These are phyloP conservation scores for Synergus japonicus DNA, from an alignment of 2,888 invertebrate genomes.

Conservation along the genomic window DNA sequence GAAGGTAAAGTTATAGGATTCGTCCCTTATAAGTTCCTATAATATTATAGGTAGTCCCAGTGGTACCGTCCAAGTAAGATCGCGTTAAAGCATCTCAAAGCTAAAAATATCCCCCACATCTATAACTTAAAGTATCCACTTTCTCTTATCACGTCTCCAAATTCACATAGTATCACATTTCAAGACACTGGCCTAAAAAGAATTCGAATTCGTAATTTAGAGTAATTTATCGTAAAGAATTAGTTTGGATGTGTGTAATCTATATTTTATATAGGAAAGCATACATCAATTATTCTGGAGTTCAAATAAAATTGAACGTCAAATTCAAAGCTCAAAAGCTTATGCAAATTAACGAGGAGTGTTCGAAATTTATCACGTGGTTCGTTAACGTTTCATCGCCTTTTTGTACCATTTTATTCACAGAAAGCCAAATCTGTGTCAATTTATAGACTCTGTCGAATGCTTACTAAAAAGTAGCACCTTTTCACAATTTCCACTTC, in stretches of 20 bases:
- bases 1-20: not conserved
- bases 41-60: not conserved
- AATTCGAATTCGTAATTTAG: not conserved
- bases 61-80: not conserved
- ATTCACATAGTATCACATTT: not conserved
- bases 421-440: not conserved
- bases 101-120: slow-evolving; percentile 7
- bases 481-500: not conserved
- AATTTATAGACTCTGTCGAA: not conserved
- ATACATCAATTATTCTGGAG: not conserved
- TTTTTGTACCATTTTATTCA: not conserved
- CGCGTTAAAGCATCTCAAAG: not conserved
- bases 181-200: not conserved
- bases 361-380: not conserved
- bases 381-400: not conserved
- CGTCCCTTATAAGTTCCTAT: not conserved
- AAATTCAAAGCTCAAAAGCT: slow-evolving; percentile 3
- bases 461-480: not conserved
- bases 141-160: slow-evolving; percentile 2
- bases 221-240: too few relatives aligned
- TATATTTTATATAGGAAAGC: not conserved
- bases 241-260: too few relatives aligned
- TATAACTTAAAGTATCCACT: slow-evolving; percentile 1
- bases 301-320: slow-evolving; percentile 4
- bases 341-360: slow-evolving; percentile 5